phyloP scores from a whole-genome alignment of 2,113 vertebrate genomes.

The Stigmatopora nigra region DNA sequence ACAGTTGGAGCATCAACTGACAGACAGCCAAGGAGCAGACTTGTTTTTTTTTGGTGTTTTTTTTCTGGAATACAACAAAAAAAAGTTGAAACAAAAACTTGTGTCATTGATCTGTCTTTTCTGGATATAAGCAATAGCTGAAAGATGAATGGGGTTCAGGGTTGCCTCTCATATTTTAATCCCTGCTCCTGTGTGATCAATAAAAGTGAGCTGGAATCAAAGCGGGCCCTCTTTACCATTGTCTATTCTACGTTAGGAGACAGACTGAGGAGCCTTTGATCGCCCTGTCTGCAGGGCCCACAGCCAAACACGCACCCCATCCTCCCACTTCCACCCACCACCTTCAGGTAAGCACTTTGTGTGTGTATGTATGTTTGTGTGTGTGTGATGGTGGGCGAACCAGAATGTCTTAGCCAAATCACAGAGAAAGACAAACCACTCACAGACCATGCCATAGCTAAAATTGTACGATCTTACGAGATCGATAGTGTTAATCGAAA shows the following conservation, averaged over 20 bases:
- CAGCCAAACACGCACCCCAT: constrained; percentile 61
- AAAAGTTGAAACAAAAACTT: constrained; percentile 53
- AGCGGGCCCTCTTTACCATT: constrained; percentile 62
- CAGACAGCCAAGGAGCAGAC: constrained; percentile 52
- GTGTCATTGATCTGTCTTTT: constrained; percentile 52
- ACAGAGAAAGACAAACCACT: background rate
- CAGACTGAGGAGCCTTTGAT: constrained; percentile 70
- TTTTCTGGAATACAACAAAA: constrained; percentile 13
- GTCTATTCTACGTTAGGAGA: constrained; percentile 69
- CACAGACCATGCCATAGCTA: background rate
- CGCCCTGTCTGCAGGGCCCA: constrained; percentile 63
- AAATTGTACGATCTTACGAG: background rate
- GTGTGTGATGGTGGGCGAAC: constrained; percentile 16
- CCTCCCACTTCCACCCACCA: constrained; percentile 64
- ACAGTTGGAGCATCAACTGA: constrained; percentile 36
- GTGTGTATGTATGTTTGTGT: constrained; percentile 31
- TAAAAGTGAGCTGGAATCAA: constrained; percentile 67
- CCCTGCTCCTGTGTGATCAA: constrained; percentile 64
- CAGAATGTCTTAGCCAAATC: background rate
- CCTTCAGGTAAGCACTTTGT: constrained; percentile 55
- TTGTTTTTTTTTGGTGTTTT: constrained; percentile 38
- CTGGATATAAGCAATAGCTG: constrained; percentile 68
- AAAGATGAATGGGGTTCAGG: constrained; percentile 59
- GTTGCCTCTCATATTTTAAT: constrained; percentile 66
- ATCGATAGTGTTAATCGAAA: background rate